Evolutionary conservation across 2,888 invertebrate species (phyloP).

Genomic region (Beris chalybata): DNA sequence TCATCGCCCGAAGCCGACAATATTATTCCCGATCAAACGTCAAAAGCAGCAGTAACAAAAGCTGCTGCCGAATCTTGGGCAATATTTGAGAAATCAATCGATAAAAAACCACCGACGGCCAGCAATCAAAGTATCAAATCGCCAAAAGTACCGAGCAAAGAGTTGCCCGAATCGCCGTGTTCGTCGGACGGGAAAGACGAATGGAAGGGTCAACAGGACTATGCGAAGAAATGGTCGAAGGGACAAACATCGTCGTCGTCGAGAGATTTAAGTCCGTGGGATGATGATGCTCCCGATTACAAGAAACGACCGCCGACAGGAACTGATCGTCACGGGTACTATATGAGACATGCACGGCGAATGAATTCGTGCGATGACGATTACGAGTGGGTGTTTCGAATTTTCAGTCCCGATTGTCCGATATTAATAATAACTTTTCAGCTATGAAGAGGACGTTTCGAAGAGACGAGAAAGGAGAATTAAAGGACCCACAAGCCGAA

Average conservation of each 20-base stretch:
- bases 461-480: slow-evolving; percentile 51
- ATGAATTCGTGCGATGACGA: slow-evolving; percentile 71
- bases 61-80: slow-evolving; percentile 62
- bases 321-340: slow-evolving; percentile 54
- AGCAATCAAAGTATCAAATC: slow-evolving; percentile 35
- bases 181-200: slow-evolving; percentile 76
- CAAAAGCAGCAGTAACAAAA: not conserved
- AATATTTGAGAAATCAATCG: slow-evolving; percentile 58
- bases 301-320: slow-evolving; percentile 52
- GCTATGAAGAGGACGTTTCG: slow-evolving; percentile 53
- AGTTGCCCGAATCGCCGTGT: slow-evolving; percentile 69
- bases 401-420: not conserved
- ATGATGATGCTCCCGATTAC: slow-evolving; percentile 67
- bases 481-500: slow-evolving; percentile 50
- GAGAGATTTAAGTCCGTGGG: slow-evolving; percentile 79
- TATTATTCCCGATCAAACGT: not conserved
- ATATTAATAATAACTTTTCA: slow-evolving; percentile 37
- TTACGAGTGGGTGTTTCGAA: slow-evolving; percentile 63
- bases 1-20: slow-evolving; percentile 67
- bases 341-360: slow-evolving; percentile 59
- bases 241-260: slow-evolving; percentile 73
- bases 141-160: slow-evolving; percentile 46
- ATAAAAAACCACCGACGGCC: slow-evolving; percentile 9
- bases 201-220: slow-evolving; percentile 57
- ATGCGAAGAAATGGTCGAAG: slow-evolving; percentile 59